Conservation (phyloP, 2,888 invertebrate species). For the Sympetrum striolatum region DNA sequence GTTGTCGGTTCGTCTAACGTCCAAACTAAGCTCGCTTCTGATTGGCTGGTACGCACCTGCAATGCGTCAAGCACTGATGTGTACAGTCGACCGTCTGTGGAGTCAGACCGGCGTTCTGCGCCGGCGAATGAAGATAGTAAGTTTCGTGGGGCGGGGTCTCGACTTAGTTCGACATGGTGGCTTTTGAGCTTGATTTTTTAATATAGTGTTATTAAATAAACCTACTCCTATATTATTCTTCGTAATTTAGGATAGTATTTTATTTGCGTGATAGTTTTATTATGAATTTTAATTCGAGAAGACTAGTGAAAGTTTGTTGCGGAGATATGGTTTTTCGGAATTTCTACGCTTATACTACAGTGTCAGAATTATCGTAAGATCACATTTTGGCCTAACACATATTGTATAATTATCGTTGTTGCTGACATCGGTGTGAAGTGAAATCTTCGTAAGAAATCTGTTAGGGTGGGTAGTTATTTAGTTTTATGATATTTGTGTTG, state of each 20-base stretch:
- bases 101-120: slow-evolving; percentile 45
- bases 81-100: slow-evolving; percentile 49
- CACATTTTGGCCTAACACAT: background rate
- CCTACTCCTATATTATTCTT: background rate
- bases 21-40: slow-evolving; percentile 66
- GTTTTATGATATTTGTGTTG: slow-evolving; percentile 35
- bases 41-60: slow-evolving; percentile 85
- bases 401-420: background rate
- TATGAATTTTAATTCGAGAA: background rate
- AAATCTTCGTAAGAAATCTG: slow-evolving; percentile 32
- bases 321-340: slow-evolving; percentile 23
- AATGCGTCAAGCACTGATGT: slow-evolving; percentile 74
- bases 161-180: slow-evolving; percentile 42
- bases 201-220: slow-evolving; percentile 38
- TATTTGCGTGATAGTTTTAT: slow-evolving; percentile 3
- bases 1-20: slow-evolving; percentile 59
- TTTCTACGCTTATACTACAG: background rate
- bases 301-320: slow-evolving; percentile 23
- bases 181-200: slow-evolving; percentile 20
- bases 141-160: slow-evolving; percentile 42
- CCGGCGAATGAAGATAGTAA: slow-evolving; percentile 44
- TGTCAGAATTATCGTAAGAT: background rate
- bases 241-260: background rate
- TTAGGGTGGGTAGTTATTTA: slow-evolving; percentile 41
- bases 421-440: slow-evolving; percentile 34